Conservation (phyloP, 2,888 invertebrate species). For the Eurytoma californica region DNA sequence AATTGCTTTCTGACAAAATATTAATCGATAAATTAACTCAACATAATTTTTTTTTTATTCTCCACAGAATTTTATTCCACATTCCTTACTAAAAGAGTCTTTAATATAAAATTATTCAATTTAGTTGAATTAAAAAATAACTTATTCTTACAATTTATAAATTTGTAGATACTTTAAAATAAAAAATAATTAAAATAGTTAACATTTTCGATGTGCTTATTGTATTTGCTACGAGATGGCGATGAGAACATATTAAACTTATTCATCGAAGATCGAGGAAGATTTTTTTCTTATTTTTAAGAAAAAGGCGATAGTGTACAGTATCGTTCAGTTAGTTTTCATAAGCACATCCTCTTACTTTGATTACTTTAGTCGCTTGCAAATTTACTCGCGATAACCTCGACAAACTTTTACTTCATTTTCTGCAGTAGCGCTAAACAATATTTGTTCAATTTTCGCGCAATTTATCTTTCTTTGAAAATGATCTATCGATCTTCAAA, state of each 20-base stretch:
- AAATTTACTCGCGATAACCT: background rate
- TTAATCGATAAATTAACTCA: too few relatives aligned
- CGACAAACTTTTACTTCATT: background rate
- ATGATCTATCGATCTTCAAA: background rate
- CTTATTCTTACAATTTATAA: too few relatives aligned
- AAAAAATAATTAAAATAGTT: too few relatives aligned
- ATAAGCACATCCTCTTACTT: background rate
- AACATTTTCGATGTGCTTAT: background rate
- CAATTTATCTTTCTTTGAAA: background rate
- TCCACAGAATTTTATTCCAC: too few relatives aligned
- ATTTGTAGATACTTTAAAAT: too few relatives aligned
- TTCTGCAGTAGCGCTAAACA: background rate
- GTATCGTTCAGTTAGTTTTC: background rate
- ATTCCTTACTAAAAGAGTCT: too few relatives aligned
- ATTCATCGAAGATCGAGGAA: background rate
- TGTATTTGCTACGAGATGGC: conserved; percentile 40
- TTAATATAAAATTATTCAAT: too few relatives aligned
- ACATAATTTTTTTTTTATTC: too few relatives aligned
- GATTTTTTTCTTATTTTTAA: conserved; percentile 1
- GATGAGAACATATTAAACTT: conserved; percentile 1
- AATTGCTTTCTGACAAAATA: too few relatives aligned
- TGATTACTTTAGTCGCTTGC: background rate
- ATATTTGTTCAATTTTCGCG: background rate
- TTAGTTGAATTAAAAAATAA: too few relatives aligned
- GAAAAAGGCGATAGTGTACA: background rate